A percentile compares a stretch with the other conserved stretches of the same genome.
phyloP scores from a whole-genome alignment of 2,113 vertebrate genomes.

The Labeo rohita region DNA sequence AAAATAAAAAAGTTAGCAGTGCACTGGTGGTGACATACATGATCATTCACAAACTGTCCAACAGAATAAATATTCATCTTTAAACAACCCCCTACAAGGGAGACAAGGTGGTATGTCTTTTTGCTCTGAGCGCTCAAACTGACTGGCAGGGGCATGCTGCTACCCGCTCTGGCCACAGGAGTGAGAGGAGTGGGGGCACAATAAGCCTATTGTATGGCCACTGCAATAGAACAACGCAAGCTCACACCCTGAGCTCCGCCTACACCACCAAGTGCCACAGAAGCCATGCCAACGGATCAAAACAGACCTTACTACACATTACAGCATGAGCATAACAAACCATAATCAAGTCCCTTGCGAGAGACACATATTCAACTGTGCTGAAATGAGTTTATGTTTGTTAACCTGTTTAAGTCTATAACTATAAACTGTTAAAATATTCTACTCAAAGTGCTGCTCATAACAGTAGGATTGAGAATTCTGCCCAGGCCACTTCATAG shows the following conservation, averaged over 20 bases:
- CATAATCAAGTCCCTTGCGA: neutral
- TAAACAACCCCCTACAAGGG: neutral
- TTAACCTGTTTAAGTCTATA: neutral
- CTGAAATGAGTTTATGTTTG: neutral
- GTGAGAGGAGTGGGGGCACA: constrained; percentile 40
- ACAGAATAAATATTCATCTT: constrained; percentile 2
- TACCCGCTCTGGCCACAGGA: neutral
- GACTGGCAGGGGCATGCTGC: constrained; percentile 5
- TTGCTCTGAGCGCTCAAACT: neutral
- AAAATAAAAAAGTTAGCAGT: neutral
- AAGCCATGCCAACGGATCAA: neutral
- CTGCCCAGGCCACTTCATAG: neutral
- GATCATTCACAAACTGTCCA: neutral
- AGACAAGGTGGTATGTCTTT: neutral
- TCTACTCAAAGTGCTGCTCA: neutral
- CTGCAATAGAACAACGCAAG: constrained; percentile 32
- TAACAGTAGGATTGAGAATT: neutral
- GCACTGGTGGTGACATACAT: neutral
- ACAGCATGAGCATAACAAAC: neutral
- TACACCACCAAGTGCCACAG: neutral
- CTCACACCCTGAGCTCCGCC: constrained; percentile 34
- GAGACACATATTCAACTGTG: neutral
- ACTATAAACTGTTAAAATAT: neutral
- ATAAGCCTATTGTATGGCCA: constrained; percentile 47
- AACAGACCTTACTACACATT: neutral